A percentile compares a stretch with the other conserved stretches of the same genome.
Evolutionary conservation across 2,888 invertebrate species (phyloP).

Genomic region (Drosophila mulleri): DNA sequence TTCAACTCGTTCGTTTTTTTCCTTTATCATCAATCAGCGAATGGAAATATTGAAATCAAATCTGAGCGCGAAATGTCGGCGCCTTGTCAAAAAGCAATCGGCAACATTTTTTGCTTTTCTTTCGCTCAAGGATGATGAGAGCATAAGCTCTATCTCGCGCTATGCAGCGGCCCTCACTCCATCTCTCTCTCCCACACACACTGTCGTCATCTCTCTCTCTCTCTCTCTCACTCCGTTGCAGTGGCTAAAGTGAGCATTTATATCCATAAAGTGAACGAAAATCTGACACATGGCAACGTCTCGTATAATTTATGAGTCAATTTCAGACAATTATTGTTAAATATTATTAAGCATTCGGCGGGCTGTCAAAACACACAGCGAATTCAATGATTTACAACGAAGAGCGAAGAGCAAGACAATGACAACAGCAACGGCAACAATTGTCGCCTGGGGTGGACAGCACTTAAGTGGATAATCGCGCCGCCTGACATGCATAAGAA

Average conservation of each 20-base stretch:
- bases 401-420: slow-evolving; percentile 20
- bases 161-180: not conserved
- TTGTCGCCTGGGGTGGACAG: slow-evolving; percentile 74
- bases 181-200: not conserved
- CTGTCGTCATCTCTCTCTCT: slow-evolving; percentile 14
- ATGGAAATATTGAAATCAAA: slow-evolving; percentile 74
- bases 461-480: slow-evolving; percentile 80
- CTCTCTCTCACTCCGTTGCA: slow-evolving; percentile 52
- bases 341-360: slow-evolving; percentile 83
- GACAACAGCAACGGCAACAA: slow-evolving; percentile 45
- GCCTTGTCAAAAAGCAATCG: slow-evolving; percentile 62
- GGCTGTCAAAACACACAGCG: slow-evolving; percentile 81
- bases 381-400: slow-evolving; percentile 79
- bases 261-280: slow-evolving; percentile 67
- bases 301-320: slow-evolving; percentile 83
- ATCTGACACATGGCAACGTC: slow-evolving; percentile 73
- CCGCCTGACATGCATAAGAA: slow-evolving; percentile 71
- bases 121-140: slow-evolving; percentile 51
- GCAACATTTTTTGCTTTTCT: slow-evolving; percentile 11
- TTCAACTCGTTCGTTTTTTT: slow-evolving; percentile 48
- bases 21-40: slow-evolving; percentile 50
- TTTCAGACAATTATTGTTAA: slow-evolving; percentile 84
- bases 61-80: slow-evolving; percentile 67
- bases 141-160: slow-evolving; percentile 6
- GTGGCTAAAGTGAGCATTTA: slow-evolving; percentile 36